Evolutionary conservation across 1,140 invertebrate species (phyloP).

Genomic region (Anagrus nilaparvatae): DNA sequence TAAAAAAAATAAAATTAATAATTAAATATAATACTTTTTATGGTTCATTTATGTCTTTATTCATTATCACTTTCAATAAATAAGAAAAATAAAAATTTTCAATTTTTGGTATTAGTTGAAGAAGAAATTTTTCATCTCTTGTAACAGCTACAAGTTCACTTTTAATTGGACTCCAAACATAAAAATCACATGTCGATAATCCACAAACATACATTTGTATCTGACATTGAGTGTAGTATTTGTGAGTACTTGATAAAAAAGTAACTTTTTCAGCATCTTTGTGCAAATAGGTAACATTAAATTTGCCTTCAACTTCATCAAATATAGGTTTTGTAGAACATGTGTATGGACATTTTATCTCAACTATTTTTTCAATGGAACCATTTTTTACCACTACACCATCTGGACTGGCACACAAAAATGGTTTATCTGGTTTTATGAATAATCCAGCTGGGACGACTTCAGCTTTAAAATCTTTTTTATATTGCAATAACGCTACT

Average conservation of each 20-base stretch:
- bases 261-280: conserved; percentile 13
- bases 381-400: conserved; percentile 19
- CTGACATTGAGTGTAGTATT: conserved; percentile 23
- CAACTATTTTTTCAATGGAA: conserved; percentile 16
- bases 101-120: no score
- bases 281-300: conserved; percentile 21
- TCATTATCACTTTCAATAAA: no score
- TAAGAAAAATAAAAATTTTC: no score
- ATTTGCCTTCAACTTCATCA: conserved; percentile 11
- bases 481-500: conserved; percentile 12
- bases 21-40: no score
- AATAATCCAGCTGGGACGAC: conserved; percentile 18
- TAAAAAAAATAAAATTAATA: no score
- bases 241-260: conserved; percentile 14
- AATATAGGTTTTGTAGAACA: conserved; percentile 19
- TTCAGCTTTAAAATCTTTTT: conserved; percentile 12
- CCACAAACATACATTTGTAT: conserved; percentile 24
- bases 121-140: no score
- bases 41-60: no score
- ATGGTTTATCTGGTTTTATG: conserved; percentile 17
- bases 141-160: no score
- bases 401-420: conserved; percentile 23
- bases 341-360: conserved; percentile 22
- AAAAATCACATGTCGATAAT: conserved; percentile 21
- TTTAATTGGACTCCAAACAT: conserved; percentile 19